Evolutionary conservation across 2,888 invertebrate species (phyloP), one percentile per base, ranked within the genome.

Genomic region (Mythimna vitellina): DNA sequence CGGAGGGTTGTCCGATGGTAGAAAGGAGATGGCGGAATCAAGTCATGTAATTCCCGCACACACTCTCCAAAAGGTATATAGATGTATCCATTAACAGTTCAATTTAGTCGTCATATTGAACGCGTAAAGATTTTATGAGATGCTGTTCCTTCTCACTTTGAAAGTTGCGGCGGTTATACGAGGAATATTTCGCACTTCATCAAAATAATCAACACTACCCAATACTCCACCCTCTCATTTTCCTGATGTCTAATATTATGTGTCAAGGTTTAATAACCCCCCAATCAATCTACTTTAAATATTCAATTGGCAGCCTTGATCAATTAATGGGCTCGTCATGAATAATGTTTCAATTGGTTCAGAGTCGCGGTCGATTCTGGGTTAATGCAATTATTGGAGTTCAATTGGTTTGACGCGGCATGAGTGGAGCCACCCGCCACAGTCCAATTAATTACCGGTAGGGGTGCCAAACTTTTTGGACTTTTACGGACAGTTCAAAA

Each of bases 331-430:
- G 49, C n/a, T 72, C 73, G 72, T 74, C 62, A 77, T 77, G 77
- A 83, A 85, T 83, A 85, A 82, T 85, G 80, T 86, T 84, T 88
- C 86, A 85, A 88, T 87, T 85, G 85, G 76, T 73, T 84, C 85
- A 84, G 85, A 86, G 65, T 82, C 81, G 77, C 72, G 81, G 85
- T 80, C 83, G 86, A 82, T 88, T 82, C 84, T 85, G 84, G 88
- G 90, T 88, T 91, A 88, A 92, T 89, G 87, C 90, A 91, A 90
- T 92, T 90, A 92, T 89, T 88, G 89, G 85, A 86, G 90, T 88
- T 89, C 89, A 89, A 89, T 90, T 87, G 87, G 86, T 85, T 85
- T 83, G 85, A 82, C 84, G 86, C 80, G 77, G 82, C 83, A 78
- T 82, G 87, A 84, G 85, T 81, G 84, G 78, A 74, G 68, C 66